Conservation (phyloP, 2,888 invertebrate genomes). For the Cremastinae sp. region DNA sequence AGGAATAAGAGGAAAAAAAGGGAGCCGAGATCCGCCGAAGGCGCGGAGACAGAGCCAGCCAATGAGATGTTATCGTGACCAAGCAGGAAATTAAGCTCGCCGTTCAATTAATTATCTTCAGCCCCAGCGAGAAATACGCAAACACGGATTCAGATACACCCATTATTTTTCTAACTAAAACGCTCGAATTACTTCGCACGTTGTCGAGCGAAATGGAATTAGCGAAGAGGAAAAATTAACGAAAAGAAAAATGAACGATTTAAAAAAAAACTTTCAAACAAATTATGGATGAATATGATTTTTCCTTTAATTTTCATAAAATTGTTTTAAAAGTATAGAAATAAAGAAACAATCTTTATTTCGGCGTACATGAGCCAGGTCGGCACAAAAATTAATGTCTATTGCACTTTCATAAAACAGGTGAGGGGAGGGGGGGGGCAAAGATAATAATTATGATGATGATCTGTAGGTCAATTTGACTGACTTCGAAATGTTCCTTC, state of each 20-base stretch:
- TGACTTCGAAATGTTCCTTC: too few relatives aligned
- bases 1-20: constrained; percentile 15
- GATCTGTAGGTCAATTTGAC: too few relatives aligned
- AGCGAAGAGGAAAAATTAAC: too few relatives aligned
- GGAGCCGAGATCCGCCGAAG: neutral
- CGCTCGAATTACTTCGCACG: neutral
- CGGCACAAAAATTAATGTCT: too few relatives aligned
- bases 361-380: too few relatives aligned
- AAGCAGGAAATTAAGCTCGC: constrained; percentile 64
- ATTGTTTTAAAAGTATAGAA: too few relatives aligned
- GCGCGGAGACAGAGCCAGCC: constrained; percentile 40
- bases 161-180: constrained; percentile 20
- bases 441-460: too few relatives aligned
- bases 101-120: constrained; percentile 58
- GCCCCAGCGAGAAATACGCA: constrained; percentile 20
- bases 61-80: constrained; percentile 66
- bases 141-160: neutral
- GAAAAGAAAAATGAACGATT: neutral
- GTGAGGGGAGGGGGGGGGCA: too few relatives aligned
- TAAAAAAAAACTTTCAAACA: neutral
- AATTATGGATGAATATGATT: too few relatives aligned
- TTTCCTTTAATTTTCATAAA: too few relatives aligned
- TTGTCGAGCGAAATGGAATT: constrained; percentile 9
- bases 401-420: too few relatives aligned
- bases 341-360: too few relatives aligned